Evolutionary conservation across 2,797 vertebrate genomes (phyloP), one percentile per base, ranked within the genome.

Genomic region (Helostoma temminkii): DNA sequence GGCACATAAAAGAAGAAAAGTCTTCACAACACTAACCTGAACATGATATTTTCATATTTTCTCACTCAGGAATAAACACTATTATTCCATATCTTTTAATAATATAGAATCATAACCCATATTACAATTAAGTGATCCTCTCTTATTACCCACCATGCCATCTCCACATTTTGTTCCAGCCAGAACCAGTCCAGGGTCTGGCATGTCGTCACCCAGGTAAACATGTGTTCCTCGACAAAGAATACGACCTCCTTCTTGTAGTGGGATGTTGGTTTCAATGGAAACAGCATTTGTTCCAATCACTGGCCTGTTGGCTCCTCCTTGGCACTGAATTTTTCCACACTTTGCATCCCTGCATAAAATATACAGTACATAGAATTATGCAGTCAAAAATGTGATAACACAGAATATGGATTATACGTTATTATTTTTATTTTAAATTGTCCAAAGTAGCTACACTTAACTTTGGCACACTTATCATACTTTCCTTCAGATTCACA

Each of bases 241-340:
- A 54, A 99, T 97, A 21, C 95, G 95, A 0, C 98, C 97, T 2
- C 98, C 98, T 85, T 96, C 96, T 75, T 96, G 96, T 1, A 97
- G 94, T 0, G 97, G 97, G 91, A 99, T 99, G 62, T 99, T 99
- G 19, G 98, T 99, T 91, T 99, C 98, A 78, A 99, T 99, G 85
- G 97, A 99, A 54, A 99, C 98, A 0, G 98, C 98, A 0, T 99
- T 99, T 66, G 98, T 99, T n/a, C 98, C 98, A 0, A 99, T 99
- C 32, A 99, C 95, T 0, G 98, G 98, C 0, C 98, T 92, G 81
- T 94, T 98, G 34, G 98, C 97, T 65, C 98, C 98, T 43, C 97
- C 98, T 85, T 99, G 98, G 73, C 98, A 99, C 91, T 99, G 98
- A 81, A 99, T 99, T 87, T 99, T 99, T 10, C 98, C 98, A 75